A percentile compares a stretch with the other conserved stretches of the same genome.
Conservation (phyloP, 2,888 invertebrate genomes). For the Phalera bucephala region DNA sequence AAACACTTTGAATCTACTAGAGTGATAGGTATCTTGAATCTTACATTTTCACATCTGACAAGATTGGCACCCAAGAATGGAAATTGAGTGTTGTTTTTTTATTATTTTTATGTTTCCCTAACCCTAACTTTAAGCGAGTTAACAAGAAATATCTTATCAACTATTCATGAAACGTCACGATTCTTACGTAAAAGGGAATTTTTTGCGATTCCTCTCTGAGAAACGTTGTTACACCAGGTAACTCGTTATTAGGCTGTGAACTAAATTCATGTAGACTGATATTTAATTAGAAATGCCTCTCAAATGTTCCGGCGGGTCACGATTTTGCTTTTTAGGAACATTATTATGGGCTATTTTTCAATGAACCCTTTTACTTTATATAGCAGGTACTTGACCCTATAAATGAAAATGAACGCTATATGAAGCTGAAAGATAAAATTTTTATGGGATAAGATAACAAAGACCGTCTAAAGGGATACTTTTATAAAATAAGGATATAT, state of each 20-base stretch:
- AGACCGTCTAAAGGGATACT: neutral
- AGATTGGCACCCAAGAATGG: too few species aligned
- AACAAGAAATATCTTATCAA: conserved; percentile 2
- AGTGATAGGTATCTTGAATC: too few species aligned
- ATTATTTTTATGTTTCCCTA: too few species aligned
- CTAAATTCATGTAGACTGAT: conserved; percentile 7
- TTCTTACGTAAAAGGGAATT: conserved; percentile 13
- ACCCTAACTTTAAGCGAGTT: conserved; percentile 5
- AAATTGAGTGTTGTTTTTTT: too few species aligned
- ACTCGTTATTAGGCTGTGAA: conserved; percentile 4
- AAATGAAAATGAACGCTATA: neutral
- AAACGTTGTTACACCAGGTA: conserved; percentile 5
- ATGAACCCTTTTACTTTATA: neutral
- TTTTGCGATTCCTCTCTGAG: conserved; percentile 10
- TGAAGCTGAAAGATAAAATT: neutral
- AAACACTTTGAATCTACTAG: too few species aligned
- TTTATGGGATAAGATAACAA: neutral
- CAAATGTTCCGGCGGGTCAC: neutral
- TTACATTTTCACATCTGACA: too few species aligned
- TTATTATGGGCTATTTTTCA: neutral
- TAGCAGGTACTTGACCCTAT: neutral
- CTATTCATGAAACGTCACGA: conserved; percentile 11
- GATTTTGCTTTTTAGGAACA: neutral
- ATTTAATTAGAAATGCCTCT: conserved; percentile 16
- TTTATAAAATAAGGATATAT: neutral